Base-by-base conservation (phyloP, 2,113 vertebrate species). In the Drymodes brunneopygia region DNA sequence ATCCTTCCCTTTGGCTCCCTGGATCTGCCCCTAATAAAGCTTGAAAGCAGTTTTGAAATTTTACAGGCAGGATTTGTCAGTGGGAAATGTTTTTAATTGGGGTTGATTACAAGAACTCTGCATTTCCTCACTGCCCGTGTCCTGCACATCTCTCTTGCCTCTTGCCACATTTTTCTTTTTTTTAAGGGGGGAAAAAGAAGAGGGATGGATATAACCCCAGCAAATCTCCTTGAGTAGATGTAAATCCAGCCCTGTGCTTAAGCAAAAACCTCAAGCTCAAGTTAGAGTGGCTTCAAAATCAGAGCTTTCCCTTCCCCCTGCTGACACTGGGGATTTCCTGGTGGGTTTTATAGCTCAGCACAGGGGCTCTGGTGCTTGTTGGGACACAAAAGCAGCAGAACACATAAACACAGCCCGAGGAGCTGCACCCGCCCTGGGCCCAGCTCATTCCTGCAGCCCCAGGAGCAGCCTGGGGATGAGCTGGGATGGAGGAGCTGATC, bases 121-220 rank as follows among this genome's bases (percentile, higher is more conserved):
- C 15, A 4, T 45, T 69, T 38, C 45, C 53, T 87, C 53, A 2
- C 29, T 79, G 64, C 22, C 31, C 45, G 17, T 44, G 45, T 42
- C 70, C 84, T 66, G 65, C 16, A 69, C 79, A 42, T 72, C 57
- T 51, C 51, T 60, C 67, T 40, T 35, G 27, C 42, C 16, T 72
- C 31, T 71, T 14, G 0, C 21, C 31, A 1, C 12, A 29, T 58
- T 33, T 42, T 61, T 25, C 21, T 27, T 42, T 36, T 60, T 27
- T 44, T 23, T 3, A 5, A 15, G 0, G 3, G 15, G 3, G 3
- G 3, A 3, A 44, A 2, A 2, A 6, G 5, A 10, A 14, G 31
- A 13, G 19, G 38, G 69, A 7, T 38, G 38, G 38, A 38, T 53
- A 22, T 53, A 92, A 80, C 50, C n/a, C 62, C 38, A 73, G 81